phyloP scores from a whole-genome alignment of 2,113 vertebrate species.

The Rhodinocichla rosea region DNA sequence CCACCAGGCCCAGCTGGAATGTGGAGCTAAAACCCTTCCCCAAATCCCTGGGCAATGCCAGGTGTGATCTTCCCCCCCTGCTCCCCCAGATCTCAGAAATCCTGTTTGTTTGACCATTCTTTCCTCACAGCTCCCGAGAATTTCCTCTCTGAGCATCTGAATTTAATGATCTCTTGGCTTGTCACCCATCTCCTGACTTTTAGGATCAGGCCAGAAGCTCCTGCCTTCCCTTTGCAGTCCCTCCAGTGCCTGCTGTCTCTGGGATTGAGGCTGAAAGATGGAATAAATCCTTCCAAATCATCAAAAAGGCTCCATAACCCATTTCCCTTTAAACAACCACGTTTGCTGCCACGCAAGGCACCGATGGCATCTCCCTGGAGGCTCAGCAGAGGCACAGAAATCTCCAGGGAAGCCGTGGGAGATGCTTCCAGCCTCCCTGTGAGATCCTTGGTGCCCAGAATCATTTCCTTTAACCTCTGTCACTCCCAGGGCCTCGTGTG shows the following conservation, averaged over 20 bases:
- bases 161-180: not conserved
- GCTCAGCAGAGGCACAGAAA: not conserved
- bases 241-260: not conserved
- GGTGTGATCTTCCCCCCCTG: not conserved
- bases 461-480: not conserved
- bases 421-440: not conserved
- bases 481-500: accelerated
- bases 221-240: not conserved
- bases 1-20: not conserved
- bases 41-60: not conserved
- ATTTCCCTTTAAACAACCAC: not conserved
- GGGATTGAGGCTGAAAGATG: not conserved
- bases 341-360: not conserved
- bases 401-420: not conserved
- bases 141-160: not conserved
- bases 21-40: not conserved
- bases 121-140: not conserved
- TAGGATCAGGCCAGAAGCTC: not conserved
- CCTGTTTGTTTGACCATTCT: accelerated
- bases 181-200: not conserved
- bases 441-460: not conserved
- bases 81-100: too few relatives aligned
- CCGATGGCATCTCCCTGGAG: not conserved
- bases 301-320: accelerated
- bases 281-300: not conserved